A percentile compares a stretch with the other conserved stretches of the same genome.
phyloP scores from a whole-genome alignment of 2,113 vertebrate genomes.

The Lycaon pictus region DNA sequence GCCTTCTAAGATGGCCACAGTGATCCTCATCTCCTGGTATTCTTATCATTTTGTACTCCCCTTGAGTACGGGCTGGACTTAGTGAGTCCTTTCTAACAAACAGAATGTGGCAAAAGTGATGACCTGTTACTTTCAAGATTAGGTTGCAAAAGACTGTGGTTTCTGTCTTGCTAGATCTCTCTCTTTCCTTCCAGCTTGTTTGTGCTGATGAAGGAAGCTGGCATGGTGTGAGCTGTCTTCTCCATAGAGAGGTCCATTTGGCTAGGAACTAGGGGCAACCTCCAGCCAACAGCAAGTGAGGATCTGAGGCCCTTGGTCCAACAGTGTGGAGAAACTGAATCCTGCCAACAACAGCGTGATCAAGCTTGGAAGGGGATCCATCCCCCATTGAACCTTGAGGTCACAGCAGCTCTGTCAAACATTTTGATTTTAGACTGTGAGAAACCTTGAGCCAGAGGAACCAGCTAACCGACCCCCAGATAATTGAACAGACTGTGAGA shows the following conservation, averaged over 20 bases:
- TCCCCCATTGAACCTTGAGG: neutral
- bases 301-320: neutral
- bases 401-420: neutral
- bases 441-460: neutral
- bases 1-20: neutral
- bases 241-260: neutral
- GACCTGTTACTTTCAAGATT: neutral
- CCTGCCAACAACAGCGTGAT: neutral
- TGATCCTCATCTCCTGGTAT: neutral
- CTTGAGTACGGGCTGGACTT: neutral
- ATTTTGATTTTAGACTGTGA: neutral
- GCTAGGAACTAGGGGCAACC: neutral
- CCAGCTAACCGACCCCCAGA: neutral
- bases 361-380: neutral
- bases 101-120: neutral
- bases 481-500: neutral
- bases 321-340: neutral
- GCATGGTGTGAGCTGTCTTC: neutral
- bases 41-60: neutral
- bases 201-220: neutral
- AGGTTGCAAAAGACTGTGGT: neutral
- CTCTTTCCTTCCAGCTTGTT: neutral
- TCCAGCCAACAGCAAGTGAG: neutral
- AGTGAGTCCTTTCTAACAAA: neutral
- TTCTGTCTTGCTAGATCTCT: constrained; percentile 11